phyloP scores from a whole-genome alignment of 1,140 invertebrate species.

The Archivesica marissinica region DNA sequence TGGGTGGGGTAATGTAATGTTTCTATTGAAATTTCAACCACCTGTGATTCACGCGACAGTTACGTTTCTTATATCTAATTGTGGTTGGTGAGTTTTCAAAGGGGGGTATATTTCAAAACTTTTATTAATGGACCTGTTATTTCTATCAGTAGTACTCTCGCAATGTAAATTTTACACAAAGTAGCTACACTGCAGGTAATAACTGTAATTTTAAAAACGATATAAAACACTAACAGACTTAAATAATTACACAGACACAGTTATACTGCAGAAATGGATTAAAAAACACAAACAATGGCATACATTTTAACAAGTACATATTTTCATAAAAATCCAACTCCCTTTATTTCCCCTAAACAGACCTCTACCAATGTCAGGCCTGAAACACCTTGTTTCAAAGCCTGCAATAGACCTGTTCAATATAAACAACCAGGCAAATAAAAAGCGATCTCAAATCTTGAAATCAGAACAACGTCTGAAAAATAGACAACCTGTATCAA shows the following conservation, averaged over 20 bases:
- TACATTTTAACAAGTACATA: not conserved
- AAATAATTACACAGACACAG: slow-evolving; percentile 19
- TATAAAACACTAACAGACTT: not conserved
- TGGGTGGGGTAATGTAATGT: no score
- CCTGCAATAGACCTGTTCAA: not conserved
- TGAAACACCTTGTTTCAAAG: not conserved
- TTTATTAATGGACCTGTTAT: not conserved
- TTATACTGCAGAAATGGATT: slow-evolving; percentile 24
- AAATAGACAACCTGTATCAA: not conserved
- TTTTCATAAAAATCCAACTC: not conserved
- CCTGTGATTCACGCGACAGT: no score
- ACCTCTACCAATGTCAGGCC: not conserved
- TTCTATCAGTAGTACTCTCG: not conserved
- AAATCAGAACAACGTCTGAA: not conserved
- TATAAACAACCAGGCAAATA: not conserved
- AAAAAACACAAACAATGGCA: slow-evolving; percentile 20
- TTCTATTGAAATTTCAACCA: no score
- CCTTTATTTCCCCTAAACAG: not conserved
- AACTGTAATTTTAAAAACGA: slow-evolving; percentile 1
- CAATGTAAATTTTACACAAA: not conserved
- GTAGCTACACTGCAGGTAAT: not conserved
- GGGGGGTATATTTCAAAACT: not conserved
- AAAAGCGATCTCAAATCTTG: not conserved
- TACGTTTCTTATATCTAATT: no score
- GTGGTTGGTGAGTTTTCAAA: not conserved